Evolutionary conservation across 2,797 vertebrate species (phyloP).

Genomic region (Gymnoscopelus microlampas): DNA sequence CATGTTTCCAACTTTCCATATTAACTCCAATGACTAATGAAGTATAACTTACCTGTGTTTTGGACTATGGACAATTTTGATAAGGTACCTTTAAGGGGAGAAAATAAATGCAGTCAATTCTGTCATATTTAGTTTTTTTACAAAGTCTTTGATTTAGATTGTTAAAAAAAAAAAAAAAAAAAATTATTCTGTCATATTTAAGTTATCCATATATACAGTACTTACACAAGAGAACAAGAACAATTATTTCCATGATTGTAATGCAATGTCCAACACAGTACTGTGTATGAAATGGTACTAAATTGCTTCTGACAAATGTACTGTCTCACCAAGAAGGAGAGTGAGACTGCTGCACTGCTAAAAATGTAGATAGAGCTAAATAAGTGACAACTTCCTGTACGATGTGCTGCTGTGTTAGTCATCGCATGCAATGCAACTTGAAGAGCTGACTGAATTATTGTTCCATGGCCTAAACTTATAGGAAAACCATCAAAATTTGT

Average conservation of each 20-base stretch:
- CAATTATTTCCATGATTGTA: conserved; percentile 28
- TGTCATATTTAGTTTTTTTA: accelerated
- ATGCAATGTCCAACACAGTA: background rate
- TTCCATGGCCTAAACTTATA: background rate
- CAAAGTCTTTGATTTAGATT: background rate
- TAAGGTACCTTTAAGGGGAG: conserved; percentile 26
- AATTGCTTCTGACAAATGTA: background rate
- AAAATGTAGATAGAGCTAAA: background rate
- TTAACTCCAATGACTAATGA: background rate
- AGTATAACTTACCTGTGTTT: conserved; percentile 28
- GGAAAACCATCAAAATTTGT: too few species aligned
- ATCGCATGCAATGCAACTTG: background rate
- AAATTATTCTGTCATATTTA: background rate
- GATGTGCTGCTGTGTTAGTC: background rate
- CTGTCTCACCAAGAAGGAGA: conserved; percentile 1
- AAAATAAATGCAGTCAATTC: background rate
- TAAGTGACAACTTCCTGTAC: conserved; percentile 23
- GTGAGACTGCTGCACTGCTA: background rate
- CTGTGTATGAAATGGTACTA: too few species aligned
- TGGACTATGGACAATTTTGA: conserved; percentile 5
- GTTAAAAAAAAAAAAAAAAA: background rate
- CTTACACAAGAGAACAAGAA: conserved; percentile 49
- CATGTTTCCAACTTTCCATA: too few species aligned
- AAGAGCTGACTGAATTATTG: background rate
- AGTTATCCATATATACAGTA: conserved; percentile 10